Conservation (phyloP, 1,140 invertebrate genomes). For the Atopsyche davidsoni region DNA sequence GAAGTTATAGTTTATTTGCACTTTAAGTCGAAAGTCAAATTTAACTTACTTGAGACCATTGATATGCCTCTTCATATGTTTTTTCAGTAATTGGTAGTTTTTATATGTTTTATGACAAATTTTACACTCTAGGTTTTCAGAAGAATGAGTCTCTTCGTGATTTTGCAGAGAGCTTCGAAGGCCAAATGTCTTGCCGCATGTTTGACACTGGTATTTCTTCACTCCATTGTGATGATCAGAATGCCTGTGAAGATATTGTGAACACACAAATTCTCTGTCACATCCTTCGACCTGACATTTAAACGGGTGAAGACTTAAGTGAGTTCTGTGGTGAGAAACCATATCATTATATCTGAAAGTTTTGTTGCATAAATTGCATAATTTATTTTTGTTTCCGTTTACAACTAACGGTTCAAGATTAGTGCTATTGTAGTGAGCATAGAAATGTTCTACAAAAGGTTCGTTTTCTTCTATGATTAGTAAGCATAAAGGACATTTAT, state of each 20-base stretch:
- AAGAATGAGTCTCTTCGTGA: conserved; percentile 25
- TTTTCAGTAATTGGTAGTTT: conserved; percentile 23
- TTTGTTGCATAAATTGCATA: conserved; percentile 24
- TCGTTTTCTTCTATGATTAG: conserved; percentile 37
- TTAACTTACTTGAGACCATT: conserved; percentile 20
- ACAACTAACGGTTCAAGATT: conserved; percentile 23
- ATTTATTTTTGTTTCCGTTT: conserved; percentile 21
- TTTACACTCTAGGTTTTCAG: conserved; percentile 23
- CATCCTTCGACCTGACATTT: conserved; percentile 26
- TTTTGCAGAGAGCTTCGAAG: conserved; percentile 22
- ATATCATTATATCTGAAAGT: conserved; percentile 17
- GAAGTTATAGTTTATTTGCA: no score
- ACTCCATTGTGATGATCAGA: conserved; percentile 14
- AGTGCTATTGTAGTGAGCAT: conserved; percentile 19
- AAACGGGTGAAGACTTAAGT: conserved; percentile 25
- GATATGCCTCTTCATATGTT: conserved; percentile 25
- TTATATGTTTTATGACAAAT: conserved; percentile 27
- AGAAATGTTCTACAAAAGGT: conserved; percentile 33
- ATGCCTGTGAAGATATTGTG: conserved; percentile 21
- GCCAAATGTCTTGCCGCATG: conserved; percentile 25
- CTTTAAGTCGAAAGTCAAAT: no score
- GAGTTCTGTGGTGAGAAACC: conserved; percentile 26
- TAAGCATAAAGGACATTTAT: conserved; percentile 31
- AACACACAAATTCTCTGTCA: conserved; percentile 14
- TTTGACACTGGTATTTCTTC: conserved; percentile 27